Base-by-base conservation (phyloP, 2,888 invertebrate species). In the Neria commutata region DNA sequence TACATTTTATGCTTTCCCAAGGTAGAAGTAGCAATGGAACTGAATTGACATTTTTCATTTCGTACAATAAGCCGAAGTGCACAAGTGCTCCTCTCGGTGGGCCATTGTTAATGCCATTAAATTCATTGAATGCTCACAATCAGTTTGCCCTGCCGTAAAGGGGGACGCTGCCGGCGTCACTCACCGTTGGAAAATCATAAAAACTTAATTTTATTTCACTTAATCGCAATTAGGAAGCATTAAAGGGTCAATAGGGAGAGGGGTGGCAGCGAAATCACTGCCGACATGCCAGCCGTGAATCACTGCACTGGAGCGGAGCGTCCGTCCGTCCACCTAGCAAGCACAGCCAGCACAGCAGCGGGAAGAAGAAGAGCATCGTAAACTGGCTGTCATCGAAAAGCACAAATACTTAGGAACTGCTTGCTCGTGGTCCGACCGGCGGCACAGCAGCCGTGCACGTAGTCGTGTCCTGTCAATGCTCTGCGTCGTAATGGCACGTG, bases 171-270 rank as follows among this genome's bases (percentile, higher is more conserved):
- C 42, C 42, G 42, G 19, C 42, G 21, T 19, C 19, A 19, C 19
- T 59, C 42, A 42, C 29, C 29, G 33, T 40, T 33, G 50, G 48
- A 56, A 42, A 45, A 58, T 59, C 52, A 59, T 62, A 62, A 62
- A 62, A n/a, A n/a, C n/a, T n/a, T 60, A 62, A 64, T 64, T 64
- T 58, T 50, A 60, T 55, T 68, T 66, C 76, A 74, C 76, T 74
- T 75, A 75, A 68, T 67, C 71, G 67, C 75, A 74, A 74, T 74
- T 76, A 75, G 69, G 59, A 47, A 55, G 29, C 37, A 49, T 49
- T 26, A 54, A 54, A 58, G 46, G 37, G 47, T 51, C 54, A 59
- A 45, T 26, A 51, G 26, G 46, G 42, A 37, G 46, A 29, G 24
- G 16, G 42, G n/a, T 29, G 25, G 23, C 21, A 24, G 42, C 21